A percentile compares a stretch with the other conserved stretches of the same genome.
Evolutionary conservation across 2,113 vertebrate genomes (phyloP).

Genomic region (Colossoma macropomum): DNA sequence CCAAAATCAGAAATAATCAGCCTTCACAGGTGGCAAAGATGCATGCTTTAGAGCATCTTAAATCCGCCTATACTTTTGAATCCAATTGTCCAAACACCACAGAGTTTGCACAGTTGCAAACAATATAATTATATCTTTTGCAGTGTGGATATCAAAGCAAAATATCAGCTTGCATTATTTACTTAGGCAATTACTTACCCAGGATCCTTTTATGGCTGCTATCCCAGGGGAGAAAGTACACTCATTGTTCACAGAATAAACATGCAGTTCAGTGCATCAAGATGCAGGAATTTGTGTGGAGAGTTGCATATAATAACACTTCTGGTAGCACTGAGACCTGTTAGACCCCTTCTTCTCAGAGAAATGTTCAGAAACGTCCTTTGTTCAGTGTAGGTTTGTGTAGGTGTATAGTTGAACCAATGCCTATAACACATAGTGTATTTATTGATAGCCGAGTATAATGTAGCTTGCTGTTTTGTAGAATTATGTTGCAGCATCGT

Average conservation of each 20-base stretch:
- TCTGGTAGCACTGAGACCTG: not conserved
- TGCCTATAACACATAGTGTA: not conserved
- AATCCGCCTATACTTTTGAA: not conserved
- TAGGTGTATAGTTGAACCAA: not conserved
- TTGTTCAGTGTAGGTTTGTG: not conserved
- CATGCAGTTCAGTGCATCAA: not conserved
- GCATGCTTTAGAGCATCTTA: not conserved
- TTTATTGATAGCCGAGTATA: not conserved
- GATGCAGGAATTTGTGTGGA: not conserved
- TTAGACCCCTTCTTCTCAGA: not conserved
- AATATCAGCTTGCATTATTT: slow-evolving; percentile 55
- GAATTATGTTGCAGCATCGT: not conserved
- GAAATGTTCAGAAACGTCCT: not conserved
- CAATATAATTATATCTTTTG: slow-evolving; percentile 37
- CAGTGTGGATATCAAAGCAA: slow-evolving; percentile 39
- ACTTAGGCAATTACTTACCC: slow-evolving; percentile 37
- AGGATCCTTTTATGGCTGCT: slow-evolving; percentile 33
- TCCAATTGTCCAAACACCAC: slow-evolving; percentile 22
- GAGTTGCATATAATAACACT: not conserved
- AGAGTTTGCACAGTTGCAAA: slow-evolving; percentile 32
- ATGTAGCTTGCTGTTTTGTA: not conserved
- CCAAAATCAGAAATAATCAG: not conserved
- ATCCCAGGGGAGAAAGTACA: slow-evolving; percentile 22
- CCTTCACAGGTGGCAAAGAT: not conserved
- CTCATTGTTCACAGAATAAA: slow-evolving; percentile 34